Base-by-base conservation (phyloP, 2,113 vertebrate genomes). In the Halcyon malimbica region DNA sequence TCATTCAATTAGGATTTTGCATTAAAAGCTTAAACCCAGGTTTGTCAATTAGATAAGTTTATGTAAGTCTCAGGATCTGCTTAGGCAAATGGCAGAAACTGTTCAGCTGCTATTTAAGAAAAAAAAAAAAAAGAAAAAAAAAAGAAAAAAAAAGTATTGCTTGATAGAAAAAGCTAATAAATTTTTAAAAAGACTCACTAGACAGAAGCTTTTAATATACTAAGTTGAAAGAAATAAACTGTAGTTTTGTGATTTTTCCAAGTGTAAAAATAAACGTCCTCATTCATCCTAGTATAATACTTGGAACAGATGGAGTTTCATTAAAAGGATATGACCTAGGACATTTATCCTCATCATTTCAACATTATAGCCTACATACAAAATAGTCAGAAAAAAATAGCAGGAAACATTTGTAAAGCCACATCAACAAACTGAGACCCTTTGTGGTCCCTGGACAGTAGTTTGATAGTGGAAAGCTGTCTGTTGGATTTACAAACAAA, bases 391-490 rank as follows among this genome's bases (percentile, higher is more conserved):
- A 21, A 83, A 76, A 95, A 93, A 71, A 19, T 1, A 50, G 4
- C 75, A 93, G 82, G 85, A 77, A 95, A 74, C 48, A 68, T 90
- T 96, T 92, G 23, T 64, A 93, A 92, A 90, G 14, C 18, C 89
- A 90, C 33, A 63, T 73, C 57, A 92, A 90, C 42, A 94, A 85
- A 62, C 20, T 41, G 44, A 82, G 73, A 78, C 56, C 20, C 37
- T 82, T 75, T 80, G 3, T 85, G 28, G 48, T 95, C 71, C 79
- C 41, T 23, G 95, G 83, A 59, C 51, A 67, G 60, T 35, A 83
- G 50, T 50, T 41, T 80, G 67, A 79, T 56, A 63, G 16, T 42
- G 28, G 41, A 88, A 90, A 88, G 14, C 77, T 48, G 63, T 51
- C 33, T 78, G 51, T 51, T 68, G 46, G 60, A 94, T 85, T 94